Evolutionary conservation across 53 echinoderm and acorn worm genomes (phyloP), one percentile per base, ranked within the genome.

Genomic region (Glandiceps talaboti): DNA sequence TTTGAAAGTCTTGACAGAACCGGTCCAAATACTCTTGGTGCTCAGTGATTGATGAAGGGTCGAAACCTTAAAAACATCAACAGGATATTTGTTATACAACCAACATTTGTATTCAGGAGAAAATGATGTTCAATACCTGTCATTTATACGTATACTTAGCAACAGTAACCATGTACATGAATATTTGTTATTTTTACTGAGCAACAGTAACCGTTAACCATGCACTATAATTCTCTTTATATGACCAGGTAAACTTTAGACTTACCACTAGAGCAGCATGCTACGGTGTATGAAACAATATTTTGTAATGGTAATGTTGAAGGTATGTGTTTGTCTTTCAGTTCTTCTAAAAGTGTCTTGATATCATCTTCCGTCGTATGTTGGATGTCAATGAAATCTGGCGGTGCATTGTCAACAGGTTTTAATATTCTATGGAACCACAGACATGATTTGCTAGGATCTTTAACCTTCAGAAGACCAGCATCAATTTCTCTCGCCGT

Each of bases 1-100:
- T 78, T 30, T 82, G 82, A 75, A 86, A 86, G 10, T 74, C 74
- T 12, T 82, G 79, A 0, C 82, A 30, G 33, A 86, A 86, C 29
- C 75, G 25, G 14, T 73, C 30, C 26, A 86, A 26, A 28, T 86
- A 86, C 33, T 86, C 74, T n/a, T 77, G 1, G 30, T 86, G 82
- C 10, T 73, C 78, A 28, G 27, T 33, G n/a, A 76, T 78, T 1
- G 77, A 73, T 14, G 74, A 45, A 6, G 64, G 29, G 33, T 78
- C 74, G 28, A 86, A 33, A 28, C 86, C 86, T 12, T n/a, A n/a
- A n/a, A n/a, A n/a, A n/a, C n/a, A n/a, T n/a, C n/a, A n/a, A n/a
- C n/a, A n/a, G n/a, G n/a, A 81, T 77, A 28, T 86, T 64, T 14
- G 77, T 81, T n/a, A n/a, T n/a, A n/a, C n/a, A n/a, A n/a, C n/a